Evolutionary conservation across 53 echinoderm and acorn worm species (phyloP).

Genomic region (Astropecten irregularis): DNA sequence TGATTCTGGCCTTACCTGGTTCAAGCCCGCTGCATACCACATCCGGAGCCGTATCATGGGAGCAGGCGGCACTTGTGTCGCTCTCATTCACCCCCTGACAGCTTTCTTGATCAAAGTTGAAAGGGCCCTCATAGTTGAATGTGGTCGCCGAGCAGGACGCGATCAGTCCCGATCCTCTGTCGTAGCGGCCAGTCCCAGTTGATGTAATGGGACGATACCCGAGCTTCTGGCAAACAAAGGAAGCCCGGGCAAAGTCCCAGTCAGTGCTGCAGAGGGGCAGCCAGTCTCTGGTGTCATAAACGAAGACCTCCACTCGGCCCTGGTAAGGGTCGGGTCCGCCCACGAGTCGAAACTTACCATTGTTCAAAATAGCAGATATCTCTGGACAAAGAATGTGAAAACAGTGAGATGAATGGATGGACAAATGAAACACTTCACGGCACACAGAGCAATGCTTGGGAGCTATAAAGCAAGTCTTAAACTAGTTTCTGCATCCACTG

Average conservation of each 20-base stretch:
- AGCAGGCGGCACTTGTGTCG: background rate
- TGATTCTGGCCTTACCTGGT: constrained; percentile 43
- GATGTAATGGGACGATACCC: constrained; percentile 21
- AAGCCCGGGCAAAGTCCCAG: constrained; percentile 15
- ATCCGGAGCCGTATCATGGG: background rate
- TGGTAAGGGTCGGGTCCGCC: constrained; percentile 3
- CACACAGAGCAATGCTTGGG: background rate
- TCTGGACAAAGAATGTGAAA: background rate
- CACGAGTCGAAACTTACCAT: constrained; percentile 16
- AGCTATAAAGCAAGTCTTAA: background rate
- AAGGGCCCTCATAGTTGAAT: background rate
- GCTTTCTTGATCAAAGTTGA: background rate
- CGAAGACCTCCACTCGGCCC: constrained; percentile 11
- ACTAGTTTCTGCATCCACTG: background rate
- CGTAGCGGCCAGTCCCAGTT: background rate
- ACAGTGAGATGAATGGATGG: background rate
- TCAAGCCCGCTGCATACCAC: constrained; percentile 12
- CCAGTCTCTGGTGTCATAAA: background rate
- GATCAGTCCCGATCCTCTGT: background rate
- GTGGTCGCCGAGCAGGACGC: background rate
- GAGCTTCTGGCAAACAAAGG: constrained; percentile 6
- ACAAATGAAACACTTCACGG: background rate
- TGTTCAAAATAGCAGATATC: background rate
- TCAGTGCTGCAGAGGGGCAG: background rate
- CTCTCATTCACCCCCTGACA: background rate